phyloP scores from a whole-genome alignment of 2,113 vertebrate genomes.

The Arenaria interpres region DNA sequence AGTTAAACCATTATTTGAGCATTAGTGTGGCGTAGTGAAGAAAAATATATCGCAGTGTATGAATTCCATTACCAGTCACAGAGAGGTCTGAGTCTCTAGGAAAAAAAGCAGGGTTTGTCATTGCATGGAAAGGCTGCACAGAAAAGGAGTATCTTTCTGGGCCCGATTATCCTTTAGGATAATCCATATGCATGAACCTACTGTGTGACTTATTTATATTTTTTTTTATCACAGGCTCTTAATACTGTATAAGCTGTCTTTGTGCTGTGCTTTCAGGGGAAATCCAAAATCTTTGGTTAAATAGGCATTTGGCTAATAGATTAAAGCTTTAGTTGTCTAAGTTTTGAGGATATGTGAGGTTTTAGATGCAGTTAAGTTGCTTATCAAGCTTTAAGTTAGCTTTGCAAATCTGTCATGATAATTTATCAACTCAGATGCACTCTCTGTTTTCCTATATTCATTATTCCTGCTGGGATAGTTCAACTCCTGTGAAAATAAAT shows the following conservation, averaged over 20 bases:
- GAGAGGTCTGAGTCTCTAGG: not conserved
- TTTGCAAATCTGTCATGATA: conserved; percentile 14
- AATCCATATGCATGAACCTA: not conserved
- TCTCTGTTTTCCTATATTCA: not conserved
- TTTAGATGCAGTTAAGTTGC: conserved; percentile 12
- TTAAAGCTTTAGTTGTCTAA: not conserved
- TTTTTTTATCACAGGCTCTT: not conserved
- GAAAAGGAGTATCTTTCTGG: not conserved
- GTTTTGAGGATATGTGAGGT: not conserved
- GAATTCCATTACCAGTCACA: not conserved
- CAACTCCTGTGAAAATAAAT: not conserved
- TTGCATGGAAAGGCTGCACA: not conserved
- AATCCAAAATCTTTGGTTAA: conserved; percentile 1
- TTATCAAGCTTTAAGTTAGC: conserved; percentile 19
- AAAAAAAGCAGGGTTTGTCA: not conserved
- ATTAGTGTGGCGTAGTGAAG: not conserved
- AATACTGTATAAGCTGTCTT: not conserved
- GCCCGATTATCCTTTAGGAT: not conserved
- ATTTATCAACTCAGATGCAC: not conserved
- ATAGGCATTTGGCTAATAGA: conserved; percentile 4
- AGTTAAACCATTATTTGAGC: not conserved
- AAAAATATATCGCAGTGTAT: not conserved
- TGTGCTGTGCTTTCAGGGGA: not conserved
- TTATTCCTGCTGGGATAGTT: not conserved
- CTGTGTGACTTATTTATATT: not conserved